Base-by-base conservation (phyloP, 1,140 invertebrate genomes). In the Nephila pilipes region DNA sequence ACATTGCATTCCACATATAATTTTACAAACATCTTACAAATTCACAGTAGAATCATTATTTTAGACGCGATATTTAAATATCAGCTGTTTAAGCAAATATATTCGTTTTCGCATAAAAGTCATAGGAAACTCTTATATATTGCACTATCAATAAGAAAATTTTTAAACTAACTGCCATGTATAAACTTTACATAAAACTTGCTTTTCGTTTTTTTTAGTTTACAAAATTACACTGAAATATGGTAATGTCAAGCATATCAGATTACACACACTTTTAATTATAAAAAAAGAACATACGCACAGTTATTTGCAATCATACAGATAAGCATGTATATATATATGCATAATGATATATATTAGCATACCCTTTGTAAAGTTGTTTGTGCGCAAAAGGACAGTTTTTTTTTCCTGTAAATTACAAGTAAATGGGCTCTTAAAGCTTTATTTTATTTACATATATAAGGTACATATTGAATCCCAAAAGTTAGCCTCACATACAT, bases 271-370 rank as follows among this genome's bases (percentile, higher is more conserved):
- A 32, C 18, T 36, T 75, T 75, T 75, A 6, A 75, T 75, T 36
- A 75, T 14, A 18, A 75, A 32, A 75, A 4, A 18, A 36, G 16
- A 14, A 75, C 29, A 75, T 29, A 32, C 25, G 16, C 69, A 36
- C 12, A 75, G 12, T 14, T 2, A 69, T 16, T 3, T 69, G 4
- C 16, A 69, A 25, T 69, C 2, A 29, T 36, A 29, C 32, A 29
- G 16, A 75, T 75, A 75, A 18, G 29, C 18, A 75, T 75, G 29
- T 75, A 75, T 75, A 75, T 36, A 75, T 75, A 75, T 69, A 69
- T 69, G 25, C 6, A 69, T 29, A 69, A 25, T n/a, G 2, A 29
- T 69, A 32, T 69, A 29, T n/a, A 25, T 25, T 25, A 12, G 63
- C 29, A 75, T 18, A 75, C 18, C 29, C 18, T 75, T 75, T 75